Evolutionary conservation across 1,140 invertebrate genomes (phyloP).

Genomic region (Rhyzopertha dominica): DNA sequence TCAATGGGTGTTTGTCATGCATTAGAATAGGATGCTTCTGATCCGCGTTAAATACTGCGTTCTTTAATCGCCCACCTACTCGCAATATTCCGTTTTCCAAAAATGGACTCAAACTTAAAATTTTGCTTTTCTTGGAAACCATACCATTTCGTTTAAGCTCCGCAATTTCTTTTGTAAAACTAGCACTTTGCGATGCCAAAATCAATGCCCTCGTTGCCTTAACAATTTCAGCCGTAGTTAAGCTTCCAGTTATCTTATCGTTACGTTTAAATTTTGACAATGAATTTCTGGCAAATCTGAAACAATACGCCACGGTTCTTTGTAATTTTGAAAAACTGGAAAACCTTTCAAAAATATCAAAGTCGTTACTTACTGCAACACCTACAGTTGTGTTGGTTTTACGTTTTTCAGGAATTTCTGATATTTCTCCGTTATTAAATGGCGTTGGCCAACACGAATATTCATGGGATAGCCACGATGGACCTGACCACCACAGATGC

Average conservation of each 20-base stretch:
- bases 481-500: conserved; percentile 21
- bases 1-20: conserved; percentile 18
- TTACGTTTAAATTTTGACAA: too few species aligned
- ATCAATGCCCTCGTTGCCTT: background rate
- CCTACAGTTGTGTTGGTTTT: too few species aligned
- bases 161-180: conserved; percentile 7
- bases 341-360: too few species aligned
- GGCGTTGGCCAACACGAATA: too few species aligned
- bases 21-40: conserved; percentile 29
- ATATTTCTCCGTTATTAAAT: too few species aligned
- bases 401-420: too few species aligned
- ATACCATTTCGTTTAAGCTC: conserved; percentile 6
- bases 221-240: background rate
- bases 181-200: background rate
- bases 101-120: conserved; percentile 21
- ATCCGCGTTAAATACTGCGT: conserved; percentile 16
- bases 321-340: too few species aligned
- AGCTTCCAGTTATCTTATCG: background rate
- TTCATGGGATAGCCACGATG: too few species aligned
- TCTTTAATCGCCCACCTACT: conserved; percentile 27
- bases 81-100: conserved; percentile 22
- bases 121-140: conserved; percentile 14
- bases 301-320: too few species aligned
- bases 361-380: too few species aligned
- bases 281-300: too few species aligned